These are phyloP conservation scores for Norana najaformis DNA, from an alignment of 2,888 invertebrate species.

Conservation along the genomic window DNA sequence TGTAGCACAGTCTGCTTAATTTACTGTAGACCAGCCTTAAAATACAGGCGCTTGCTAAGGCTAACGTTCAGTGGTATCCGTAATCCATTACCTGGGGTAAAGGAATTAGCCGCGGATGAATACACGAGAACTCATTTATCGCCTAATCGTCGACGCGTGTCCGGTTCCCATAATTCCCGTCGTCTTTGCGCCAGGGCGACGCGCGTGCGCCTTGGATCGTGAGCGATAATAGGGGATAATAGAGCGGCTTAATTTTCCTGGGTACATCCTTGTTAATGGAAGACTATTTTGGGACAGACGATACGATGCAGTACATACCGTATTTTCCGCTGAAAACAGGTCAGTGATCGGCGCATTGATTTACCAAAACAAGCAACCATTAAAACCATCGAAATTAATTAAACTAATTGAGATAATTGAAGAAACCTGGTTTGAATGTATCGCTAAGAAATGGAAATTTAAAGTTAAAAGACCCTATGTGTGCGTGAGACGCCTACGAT, in stretches of 20 bases:
- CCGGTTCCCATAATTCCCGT: conserved; percentile 7
- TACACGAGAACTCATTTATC: conserved; percentile 5
- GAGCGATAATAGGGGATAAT: not conserved
- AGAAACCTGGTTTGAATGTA: too few relatives aligned
- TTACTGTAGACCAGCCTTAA: not conserved
- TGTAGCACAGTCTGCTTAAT: not conserved
- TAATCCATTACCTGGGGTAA: not conserved
- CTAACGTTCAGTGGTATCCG: not conserved
- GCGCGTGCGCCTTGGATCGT: not conserved
- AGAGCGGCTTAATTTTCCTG: not conserved
- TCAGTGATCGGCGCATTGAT: too few relatives aligned
- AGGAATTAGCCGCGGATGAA: not conserved
- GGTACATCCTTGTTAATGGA: not conserved
- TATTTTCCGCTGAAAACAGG: too few relatives aligned
- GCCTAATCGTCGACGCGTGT: not conserved
- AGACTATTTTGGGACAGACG: not conserved
- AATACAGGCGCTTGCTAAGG: not conserved
- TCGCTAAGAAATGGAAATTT: too few relatives aligned
- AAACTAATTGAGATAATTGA: too few relatives aligned
- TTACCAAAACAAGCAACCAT: too few relatives aligned
- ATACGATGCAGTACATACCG: not conserved
- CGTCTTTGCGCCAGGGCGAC: not conserved
- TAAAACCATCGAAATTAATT: too few relatives aligned
- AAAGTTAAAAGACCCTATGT: too few relatives aligned
- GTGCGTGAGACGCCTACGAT: too few relatives aligned